Evolutionary conservation across 2,888 invertebrate species (phyloP), one percentile per base, ranked within the genome.

Genomic region (Microctonus aethiopoides): DNA sequence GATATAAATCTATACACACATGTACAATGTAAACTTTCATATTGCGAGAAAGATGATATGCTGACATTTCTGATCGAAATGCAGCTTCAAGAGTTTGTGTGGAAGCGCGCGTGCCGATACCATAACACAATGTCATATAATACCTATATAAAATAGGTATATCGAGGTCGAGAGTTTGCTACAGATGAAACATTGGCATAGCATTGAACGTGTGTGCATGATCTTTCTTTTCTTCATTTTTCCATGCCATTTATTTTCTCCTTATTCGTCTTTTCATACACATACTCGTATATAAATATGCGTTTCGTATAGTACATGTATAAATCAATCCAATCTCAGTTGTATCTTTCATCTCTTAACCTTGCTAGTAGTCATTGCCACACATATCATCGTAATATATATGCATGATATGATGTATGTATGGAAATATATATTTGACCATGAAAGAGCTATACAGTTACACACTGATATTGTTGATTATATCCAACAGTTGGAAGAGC

Each of bases 71-170:
- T 62, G 62, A 62, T 67, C 63, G 51, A 56, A 41, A 62, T 70
- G 24, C 57, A 39, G 46, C 54, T 54, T 56, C 51, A 52, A 52
- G 13, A 39, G n/a, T 39, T 13, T n/a, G n/a, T n/a, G 46, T 46
- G 46, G 5, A 22, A 32, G 29, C 9, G 32, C 36, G 62, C 54
- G 63, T 64, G 46, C 34, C 72, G 69, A 72, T 72, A 59, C 52
- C 54, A 68, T 57, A 62, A 59, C 36, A 16, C 46, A 59, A 69
- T 69, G 72, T 67, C 63, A 72, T 29, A 29, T n/a, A n/a, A n/a
- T n/a, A n/a, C n/a, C n/a, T n/a, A n/a, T n/a, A n/a, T n/a, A n/a
- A n/a, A n/a, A n/a, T n/a, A n/a, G n/a, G n/a, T n/a, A n/a, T n/a
- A 63, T 63, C 41, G 62, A 63, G 62, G 62, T 63, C 26, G 46